Evolutionary conservation across 2,888 invertebrate species (phyloP).

Genomic region (Pecten maximus): DNA sequence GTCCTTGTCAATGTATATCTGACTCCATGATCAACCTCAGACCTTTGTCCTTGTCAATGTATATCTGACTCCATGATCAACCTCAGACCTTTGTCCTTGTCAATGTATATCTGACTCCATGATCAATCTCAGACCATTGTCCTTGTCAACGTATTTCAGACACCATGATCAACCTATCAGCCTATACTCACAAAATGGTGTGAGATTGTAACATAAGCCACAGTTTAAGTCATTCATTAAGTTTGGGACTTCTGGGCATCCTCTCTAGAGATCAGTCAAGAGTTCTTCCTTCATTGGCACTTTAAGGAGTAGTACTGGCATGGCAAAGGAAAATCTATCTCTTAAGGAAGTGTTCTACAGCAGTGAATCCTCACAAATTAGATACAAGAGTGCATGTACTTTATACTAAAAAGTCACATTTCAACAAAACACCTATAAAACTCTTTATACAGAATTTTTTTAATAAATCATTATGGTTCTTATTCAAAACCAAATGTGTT

Average conservation of each 20-base stretch:
- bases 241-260: background rate
- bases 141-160: too few relatives aligned
- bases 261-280: background rate
- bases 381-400: background rate
- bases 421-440: background rate
- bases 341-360: background rate
- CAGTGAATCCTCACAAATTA: slow-evolving; percentile 12
- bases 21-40: too few relatives aligned
- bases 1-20: too few relatives aligned
- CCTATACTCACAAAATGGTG: background rate
- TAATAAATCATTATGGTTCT: background rate
- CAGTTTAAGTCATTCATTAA: background rate
- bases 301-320: background rate
- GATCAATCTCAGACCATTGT: too few relatives aligned
- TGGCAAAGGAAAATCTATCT: background rate
- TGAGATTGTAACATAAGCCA: background rate
- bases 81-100: too few relatives aligned
- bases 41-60: too few relatives aligned
- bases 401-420: background rate
- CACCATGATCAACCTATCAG: background rate
- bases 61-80: too few relatives aligned
- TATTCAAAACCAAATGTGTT: background rate
- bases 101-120: too few relatives aligned
- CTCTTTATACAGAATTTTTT: background rate
- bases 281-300: background rate